A percentile compares a stretch with the other conserved stretches of the same genome.
phyloP scores from a whole-genome alignment of 37 sponge, comb jelly and placozoan genomes.

The Bolinopsis microptera region DNA sequence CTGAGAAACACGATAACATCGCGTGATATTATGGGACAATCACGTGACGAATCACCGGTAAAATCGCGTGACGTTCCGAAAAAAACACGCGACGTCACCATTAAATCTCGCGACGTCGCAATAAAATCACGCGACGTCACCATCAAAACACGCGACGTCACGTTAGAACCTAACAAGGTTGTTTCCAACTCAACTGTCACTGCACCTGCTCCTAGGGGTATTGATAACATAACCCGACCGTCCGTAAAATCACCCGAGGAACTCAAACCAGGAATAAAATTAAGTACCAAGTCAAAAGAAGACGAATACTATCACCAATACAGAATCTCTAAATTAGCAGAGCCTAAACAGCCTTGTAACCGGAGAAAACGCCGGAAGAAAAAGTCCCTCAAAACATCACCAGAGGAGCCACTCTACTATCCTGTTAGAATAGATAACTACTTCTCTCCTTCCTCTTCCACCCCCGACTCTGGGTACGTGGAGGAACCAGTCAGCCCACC shows the following conservation, averaged over 20 bases:
- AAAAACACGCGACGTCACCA: neutral
- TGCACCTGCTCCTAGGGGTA: neutral
- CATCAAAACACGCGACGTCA: neutral
- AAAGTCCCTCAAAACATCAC: neutral
- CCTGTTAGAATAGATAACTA: slow-evolving; percentile 30
- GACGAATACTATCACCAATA: neutral
- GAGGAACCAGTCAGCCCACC: neutral
- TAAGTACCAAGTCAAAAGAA: neutral
- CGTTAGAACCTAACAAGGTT: neutral
- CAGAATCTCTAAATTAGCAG: slow-evolving; percentile 1
- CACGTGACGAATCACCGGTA: neutral
- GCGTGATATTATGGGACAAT: slow-evolving; percentile 10
- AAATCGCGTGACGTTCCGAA: neutral
- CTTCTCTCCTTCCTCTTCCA: slow-evolving; percentile 6
- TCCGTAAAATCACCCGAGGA: neutral
- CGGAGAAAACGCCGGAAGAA: neutral
- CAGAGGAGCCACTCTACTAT: neutral
- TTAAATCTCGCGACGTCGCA: neutral
- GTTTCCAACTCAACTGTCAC: neutral
- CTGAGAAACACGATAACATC: slow-evolving; percentile 17
- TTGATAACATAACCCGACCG: neutral
- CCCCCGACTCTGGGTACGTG: slow-evolving; percentile 31
- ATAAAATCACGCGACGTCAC: neutral
- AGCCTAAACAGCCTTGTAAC: neutral
- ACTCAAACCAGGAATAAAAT: neutral